These are phyloP conservation scores for Sinocyclocheilus anophthalmus DNA, from an alignment of 2,113 vertebrate species.

Conservation along the genomic window DNA sequence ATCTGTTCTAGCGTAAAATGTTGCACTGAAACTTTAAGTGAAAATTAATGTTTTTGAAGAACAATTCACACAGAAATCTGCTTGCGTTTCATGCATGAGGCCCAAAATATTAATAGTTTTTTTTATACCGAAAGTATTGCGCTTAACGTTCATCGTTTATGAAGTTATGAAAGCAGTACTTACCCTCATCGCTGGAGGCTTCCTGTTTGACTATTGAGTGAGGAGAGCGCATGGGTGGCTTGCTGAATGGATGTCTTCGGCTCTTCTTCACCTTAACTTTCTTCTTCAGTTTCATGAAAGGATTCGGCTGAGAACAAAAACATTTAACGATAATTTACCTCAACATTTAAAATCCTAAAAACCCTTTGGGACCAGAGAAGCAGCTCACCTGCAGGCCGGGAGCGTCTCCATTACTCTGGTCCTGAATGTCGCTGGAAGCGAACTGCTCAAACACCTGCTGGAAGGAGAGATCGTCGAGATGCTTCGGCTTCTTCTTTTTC, in stretches of 20 bases:
- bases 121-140: not conserved
- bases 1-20: not conserved
- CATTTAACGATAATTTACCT: not conserved
- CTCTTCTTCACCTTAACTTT: conserved; percentile 94
- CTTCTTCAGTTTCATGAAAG: conserved; percentile 85
- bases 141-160: not conserved
- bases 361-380: not conserved
- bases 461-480: conserved; percentile 69
- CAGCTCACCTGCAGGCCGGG: conserved; percentile 14
- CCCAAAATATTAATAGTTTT: not conserved
- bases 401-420: not conserved
- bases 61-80: not conserved
- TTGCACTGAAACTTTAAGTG: not conserved
- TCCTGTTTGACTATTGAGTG: conserved; percentile 92
- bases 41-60: not conserved
- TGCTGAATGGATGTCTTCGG: conserved; percentile 89
- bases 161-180: not conserved
- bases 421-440: conserved; percentile 56
- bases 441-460: conserved; percentile 85
- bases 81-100: not conserved
- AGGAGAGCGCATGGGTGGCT: conserved; percentile 87
- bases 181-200: conserved; percentile 86
- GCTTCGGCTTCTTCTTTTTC: conserved; percentile 57
- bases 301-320: conserved; percentile 67
- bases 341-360: not conserved